Base-by-base conservation (phyloP, 2,797 vertebrate species). In the Typhlichthys eigenmanni region DNA sequence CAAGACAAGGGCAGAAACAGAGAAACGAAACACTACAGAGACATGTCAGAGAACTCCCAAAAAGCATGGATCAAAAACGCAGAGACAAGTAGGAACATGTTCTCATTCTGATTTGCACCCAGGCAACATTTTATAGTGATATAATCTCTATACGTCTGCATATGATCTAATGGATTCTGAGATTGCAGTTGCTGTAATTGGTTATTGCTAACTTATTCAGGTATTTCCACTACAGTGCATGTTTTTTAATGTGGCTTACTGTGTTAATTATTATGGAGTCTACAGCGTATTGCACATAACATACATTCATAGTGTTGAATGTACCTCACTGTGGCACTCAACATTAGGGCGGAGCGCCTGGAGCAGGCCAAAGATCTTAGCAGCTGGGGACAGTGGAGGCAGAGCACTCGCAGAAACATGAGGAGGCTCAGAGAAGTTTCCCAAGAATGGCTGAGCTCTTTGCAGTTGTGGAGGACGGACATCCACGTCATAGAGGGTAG, bases 401-500 rank as follows among this genome's bases (percentile, higher is more conserved):
- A 76, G 53, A 79, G 71, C 38, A 88, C 86, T 38, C 81, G 75
- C 56, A 92, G 92, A 71, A 85, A 91, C 52, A 61, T 94, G 76
- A 93, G 78, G 78, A 92, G 89, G 80, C 66, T 94, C 63, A 72
- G 75, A 38, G 89, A 85, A 9, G 93, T 94, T 11, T 47, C 71
- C 32, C 71, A 80, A 0, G 90, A 89, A n/a, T 65, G 92, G 65
- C 74, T 89, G 0, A 89, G 85, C 2, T 86, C 91, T 13, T 47
- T 99, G 81, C 67, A 95, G 86, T 94, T 97, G 54, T 99, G 97
- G 97, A 92, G 88, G 60, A 75, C 81, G 0, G 94, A 96, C 79
- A 96, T 98, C 72, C 95, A 85, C 74, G 81, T 88, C 66, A 98
- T 99, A 51, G 95, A 96, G 80, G 95, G 96, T 96, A 86, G 81